Conservation (phyloP, 2,888 invertebrate species). For the Philereme transversata region DNA sequence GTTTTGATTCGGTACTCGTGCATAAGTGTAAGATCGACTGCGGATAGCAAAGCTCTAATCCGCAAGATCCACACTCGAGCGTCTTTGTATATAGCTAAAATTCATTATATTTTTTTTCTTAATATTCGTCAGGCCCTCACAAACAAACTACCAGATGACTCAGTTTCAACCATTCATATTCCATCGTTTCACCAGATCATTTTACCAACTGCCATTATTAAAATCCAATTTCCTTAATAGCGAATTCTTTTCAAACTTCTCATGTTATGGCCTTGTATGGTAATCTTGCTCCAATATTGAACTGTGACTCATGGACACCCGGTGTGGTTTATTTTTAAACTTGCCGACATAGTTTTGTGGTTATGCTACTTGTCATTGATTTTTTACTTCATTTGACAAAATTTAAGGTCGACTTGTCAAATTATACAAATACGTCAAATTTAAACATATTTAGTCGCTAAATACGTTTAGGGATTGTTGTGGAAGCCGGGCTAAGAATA, state of each 20-base stretch:
- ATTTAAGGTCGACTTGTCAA: too few species aligned
- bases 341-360: conserved; percentile 19
- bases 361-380: conserved; percentile 20
- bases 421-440: too few species aligned
- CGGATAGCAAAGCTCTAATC: too few species aligned
- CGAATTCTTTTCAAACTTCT: conserved; percentile 45
- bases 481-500: too few species aligned
- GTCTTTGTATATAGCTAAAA: too few species aligned
- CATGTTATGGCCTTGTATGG: conserved; percentile 40
- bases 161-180: conserved; percentile 13
- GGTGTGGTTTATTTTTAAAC: conserved; percentile 31
- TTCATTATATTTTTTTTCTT: too few species aligned
- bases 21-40: too few species aligned
- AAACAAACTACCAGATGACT: conserved; percentile 16
- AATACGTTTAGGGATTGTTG: not conserved
- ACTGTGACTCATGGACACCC: conserved; percentile 34
- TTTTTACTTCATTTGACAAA: not conserved
- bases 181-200: conserved; percentile 19
- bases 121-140: not conserved
- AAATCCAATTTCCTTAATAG: conserved; percentile 52
- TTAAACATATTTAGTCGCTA: too few species aligned
- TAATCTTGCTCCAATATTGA: conserved; percentile 31
- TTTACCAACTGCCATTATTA: conserved; percentile 41
- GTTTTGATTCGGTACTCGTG: too few species aligned
- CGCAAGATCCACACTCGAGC: too few species aligned